Base-by-base conservation (phyloP, 2,113 vertebrate species). In the Ictalurus furcatus region DNA sequence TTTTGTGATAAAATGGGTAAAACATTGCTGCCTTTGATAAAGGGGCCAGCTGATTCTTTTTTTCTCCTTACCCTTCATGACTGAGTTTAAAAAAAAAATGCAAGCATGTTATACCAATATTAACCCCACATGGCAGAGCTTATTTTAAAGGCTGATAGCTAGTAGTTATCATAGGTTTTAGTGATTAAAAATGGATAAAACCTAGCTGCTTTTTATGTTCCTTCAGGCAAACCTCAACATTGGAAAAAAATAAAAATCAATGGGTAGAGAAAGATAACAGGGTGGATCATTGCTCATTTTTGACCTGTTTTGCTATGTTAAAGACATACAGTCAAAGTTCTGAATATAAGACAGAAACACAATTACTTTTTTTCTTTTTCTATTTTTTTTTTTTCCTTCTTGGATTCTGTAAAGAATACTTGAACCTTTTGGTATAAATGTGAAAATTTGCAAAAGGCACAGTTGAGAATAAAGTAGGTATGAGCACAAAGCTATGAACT, bases 381-480 rank as follows among this genome's bases (percentile, higher is more conserved):
- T 73, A 21, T 37, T 23, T 76, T 67, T 14, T 13, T n/a, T 67
- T 73, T 37, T 74, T 21, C 8, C n/a, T 69, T 30, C 2, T 12
- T 16, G 14, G 69, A n/a, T 65, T 63, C 23, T 25, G 65, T 61
- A 61, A 61, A 16, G 17, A 71, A 34, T 19, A 37, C 69, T 73
- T 14, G 2, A 16, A 48, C 40, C 40, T 65, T 56, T 74, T 80
- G 65, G 73, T 85, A 65, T 87, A 79, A 76, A 80, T 61, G 74
- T 87, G 67, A 80, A 88, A 34, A 74, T 88, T 65, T 84, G 40
- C 34, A 61, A 56, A 81, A 81, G 85, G 48, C 21, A 23, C n/a
- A 58, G 23, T 67, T 69, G 76, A 67, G 88, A 80, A 83, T 87
- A 73, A 59, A 59, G 14, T 37, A 58, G 65, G 40, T 58, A 65